Evolutionary conservation across 2,113 vertebrate species (phyloP).

Genomic region (Euleptes europaea): DNA sequence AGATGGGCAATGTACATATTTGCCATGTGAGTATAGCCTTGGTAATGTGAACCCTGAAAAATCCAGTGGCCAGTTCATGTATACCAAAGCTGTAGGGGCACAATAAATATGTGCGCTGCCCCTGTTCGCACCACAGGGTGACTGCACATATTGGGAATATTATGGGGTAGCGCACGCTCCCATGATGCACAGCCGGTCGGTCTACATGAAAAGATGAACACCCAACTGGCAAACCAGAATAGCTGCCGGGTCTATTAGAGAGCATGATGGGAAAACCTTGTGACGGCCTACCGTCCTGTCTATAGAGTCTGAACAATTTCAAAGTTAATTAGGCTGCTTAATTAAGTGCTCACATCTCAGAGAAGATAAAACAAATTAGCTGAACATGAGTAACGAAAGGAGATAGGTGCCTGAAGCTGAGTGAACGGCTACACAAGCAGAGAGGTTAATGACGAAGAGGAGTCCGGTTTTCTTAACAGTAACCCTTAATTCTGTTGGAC

Average conservation of each 20-base stretch:
- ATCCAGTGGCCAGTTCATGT: no score
- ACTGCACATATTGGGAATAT: no score
- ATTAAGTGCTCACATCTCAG: conserved; percentile 31
- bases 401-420: conserved; percentile 12
- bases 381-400: conserved; percentile 6
- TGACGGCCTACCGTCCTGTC: background rate
- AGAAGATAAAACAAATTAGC: conserved; percentile 34
- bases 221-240: background rate
- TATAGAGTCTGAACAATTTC: conserved; percentile 5
- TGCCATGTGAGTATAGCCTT: no score
- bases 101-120: no score
- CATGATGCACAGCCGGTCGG: no score
- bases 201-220: background rate
- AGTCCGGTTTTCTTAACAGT: background rate
- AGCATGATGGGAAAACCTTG: background rate
- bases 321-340: conserved; percentile 40
- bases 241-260: conserved; percentile 7
- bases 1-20: no score
- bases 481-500: background rate
- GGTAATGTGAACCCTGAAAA: no score
- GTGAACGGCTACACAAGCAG: conserved; percentile 6
- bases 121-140: no score
- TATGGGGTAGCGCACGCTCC: no score
- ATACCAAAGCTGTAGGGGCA: no score
- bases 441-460: conserved; percentile 16